Evolutionary conservation across 2,797 vertebrate species (phyloP), one percentile per base, ranked within the genome.

Genomic region (Columba guinea): DNA sequence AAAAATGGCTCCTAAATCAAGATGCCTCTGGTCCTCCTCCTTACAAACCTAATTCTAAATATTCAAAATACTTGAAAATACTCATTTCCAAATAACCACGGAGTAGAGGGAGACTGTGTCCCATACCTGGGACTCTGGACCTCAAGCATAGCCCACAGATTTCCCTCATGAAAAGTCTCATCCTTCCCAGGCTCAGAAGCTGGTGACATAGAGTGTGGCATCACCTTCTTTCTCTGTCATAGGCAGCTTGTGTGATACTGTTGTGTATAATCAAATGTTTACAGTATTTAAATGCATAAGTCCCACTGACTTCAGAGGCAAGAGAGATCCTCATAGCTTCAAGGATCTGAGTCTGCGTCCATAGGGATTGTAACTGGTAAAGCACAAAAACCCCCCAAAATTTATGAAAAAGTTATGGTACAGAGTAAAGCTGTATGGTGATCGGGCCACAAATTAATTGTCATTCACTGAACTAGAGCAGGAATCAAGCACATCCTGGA

Each of bases 1-100:
- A 83, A 85, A 27, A 14, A 59, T 86, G 73, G n/a, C 28, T 81
- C 24, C 20, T 78, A 62, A 88, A 74, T 56, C 10, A 68, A 60
- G 34, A 88, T 35, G 15, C 19, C 32, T 84, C 55, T 19, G 4
- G 19, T 28, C 22, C 23, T 76, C 23, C 24, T 90, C 19, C n/a
- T 93, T 74, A 83, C 8, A 84, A 65, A 70, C 21, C 10, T 64
- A 56, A n/a, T 78, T 85, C 27, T 77, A 83, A 85, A 77, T 69
- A 89, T 13, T 28, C 16, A 41, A 79, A 80, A 86, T 49, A 86
- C 44, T 34, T 70, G 56, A 17, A 95, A 94, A 94, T 51, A 49
- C 19, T 44, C 7, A 28, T 51, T 64, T 77, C 24, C 71, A 83
- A 22, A 46, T 32, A 92, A 82, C 15, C 34, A 44, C 17, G 80